phyloP scores from a whole-genome alignment of 2,113 vertebrate species.

The Polypterus bichir region DNA sequence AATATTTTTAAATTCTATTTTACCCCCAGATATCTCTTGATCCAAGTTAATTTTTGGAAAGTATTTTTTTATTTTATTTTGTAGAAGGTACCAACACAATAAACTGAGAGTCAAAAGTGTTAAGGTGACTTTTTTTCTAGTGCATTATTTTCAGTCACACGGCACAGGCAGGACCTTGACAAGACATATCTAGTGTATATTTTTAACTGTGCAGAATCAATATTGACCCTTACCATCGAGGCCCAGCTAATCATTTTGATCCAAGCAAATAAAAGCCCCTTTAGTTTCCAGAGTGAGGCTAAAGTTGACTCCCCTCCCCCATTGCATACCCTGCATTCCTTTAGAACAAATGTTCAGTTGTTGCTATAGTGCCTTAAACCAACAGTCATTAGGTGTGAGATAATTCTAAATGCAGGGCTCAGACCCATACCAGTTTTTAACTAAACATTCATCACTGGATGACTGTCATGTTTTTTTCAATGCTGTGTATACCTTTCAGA shows the following conservation, averaged over 20 bases:
- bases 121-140: not conserved
- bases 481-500: no score
- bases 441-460: no score
- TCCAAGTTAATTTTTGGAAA: no score
- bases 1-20: no score
- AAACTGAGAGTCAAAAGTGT: no score
- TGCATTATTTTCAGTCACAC: not conserved
- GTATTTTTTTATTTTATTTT: no score
- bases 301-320: slow-evolving; percentile 54
- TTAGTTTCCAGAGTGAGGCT: slow-evolving; percentile 35
- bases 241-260: slow-evolving; percentile 37
- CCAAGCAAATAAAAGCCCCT: slow-evolving; percentile 42
- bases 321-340: slow-evolving; percentile 70
- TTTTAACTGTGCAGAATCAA: slow-evolving; percentile 27
- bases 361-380: slow-evolving; percentile 66
- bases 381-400: slow-evolving; percentile 43
- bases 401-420: slow-evolving; percentile 12
- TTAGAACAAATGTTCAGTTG: slow-evolving; percentile 78
- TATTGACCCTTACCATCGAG: slow-evolving; percentile 23
- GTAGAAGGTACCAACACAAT: no score
- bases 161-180: slow-evolving; percentile 12
- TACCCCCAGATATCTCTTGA: no score
- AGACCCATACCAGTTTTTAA: not conserved
- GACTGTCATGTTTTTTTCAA: no score
- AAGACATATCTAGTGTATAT: slow-evolving; percentile 8